Conservation (phyloP, 1,140 invertebrate species). For the Teleogryllus occipitalis region DNA sequence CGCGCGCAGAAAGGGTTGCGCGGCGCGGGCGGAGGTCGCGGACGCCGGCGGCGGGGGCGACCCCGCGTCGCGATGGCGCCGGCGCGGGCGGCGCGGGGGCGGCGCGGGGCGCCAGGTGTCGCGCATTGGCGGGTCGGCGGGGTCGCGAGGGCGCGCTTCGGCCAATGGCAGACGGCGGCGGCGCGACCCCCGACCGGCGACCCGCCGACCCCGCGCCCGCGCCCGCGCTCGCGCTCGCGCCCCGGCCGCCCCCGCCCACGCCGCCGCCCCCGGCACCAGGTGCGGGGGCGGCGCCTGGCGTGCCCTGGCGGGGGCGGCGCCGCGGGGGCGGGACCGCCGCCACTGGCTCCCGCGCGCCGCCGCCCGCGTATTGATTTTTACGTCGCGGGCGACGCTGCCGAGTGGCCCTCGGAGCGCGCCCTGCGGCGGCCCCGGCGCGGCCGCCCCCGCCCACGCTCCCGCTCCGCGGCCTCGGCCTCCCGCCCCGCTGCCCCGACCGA, state of each 20-base stretch:
- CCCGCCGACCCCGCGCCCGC: neutral
- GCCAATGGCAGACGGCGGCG: neutral
- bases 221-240: neutral
- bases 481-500: neutral
- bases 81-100: too few species aligned
- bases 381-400: neutral
- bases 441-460: neutral
- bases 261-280: neutral
- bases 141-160: neutral
- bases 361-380: neutral
- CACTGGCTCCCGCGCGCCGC: neutral
- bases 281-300: neutral
- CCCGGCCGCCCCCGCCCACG: too few species aligned
- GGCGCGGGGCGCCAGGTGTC: neutral
- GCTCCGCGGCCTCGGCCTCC: too few species aligned
- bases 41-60: too few species aligned
- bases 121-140: neutral
- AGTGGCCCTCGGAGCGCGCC: neutral
- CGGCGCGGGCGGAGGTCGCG: neutral
- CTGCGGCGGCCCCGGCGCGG: neutral
- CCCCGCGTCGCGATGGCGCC: neutral
- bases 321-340: too few species aligned
- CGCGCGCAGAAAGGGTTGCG: neutral
- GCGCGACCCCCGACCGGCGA: neutral
- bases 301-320: too few species aligned